Conservation (phyloP, 1,140 invertebrate genomes). For the Saccostrea cuccullata region DNA sequence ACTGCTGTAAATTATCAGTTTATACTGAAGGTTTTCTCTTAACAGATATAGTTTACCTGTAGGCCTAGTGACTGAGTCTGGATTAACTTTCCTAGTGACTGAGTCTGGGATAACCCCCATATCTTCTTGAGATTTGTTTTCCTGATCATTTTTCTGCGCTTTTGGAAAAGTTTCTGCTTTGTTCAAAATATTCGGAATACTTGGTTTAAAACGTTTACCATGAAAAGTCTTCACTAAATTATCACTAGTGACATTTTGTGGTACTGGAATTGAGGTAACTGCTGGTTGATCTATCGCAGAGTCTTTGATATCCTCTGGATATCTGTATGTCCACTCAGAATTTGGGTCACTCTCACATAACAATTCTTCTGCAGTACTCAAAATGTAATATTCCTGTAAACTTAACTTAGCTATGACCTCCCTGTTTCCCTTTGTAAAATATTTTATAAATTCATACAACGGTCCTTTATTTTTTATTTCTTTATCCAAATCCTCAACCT, state of each 20-base stretch:
- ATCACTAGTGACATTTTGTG: not conserved
- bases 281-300: not conserved
- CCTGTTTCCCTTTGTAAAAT: not conserved
- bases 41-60: not conserved
- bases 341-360: not conserved
- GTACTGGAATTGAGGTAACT: not conserved
- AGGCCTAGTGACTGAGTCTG: not conserved
- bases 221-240: not conserved
- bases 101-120: not conserved
- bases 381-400: conserved; percentile 15
- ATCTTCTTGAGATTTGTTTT: not conserved
- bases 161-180: not conserved
- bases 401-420: not conserved
- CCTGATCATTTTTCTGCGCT: not conserved
- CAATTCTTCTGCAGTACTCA: not conserved
- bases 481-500: not conserved
- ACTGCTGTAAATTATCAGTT: too few relatives aligned
- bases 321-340: conserved; percentile 2
- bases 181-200: not conserved
- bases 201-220: not conserved
- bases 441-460: not conserved
- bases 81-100: not conserved
- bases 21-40: too few relatives aligned
- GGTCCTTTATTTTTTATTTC: not conserved
- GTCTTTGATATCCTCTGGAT: not conserved